These are phyloP conservation scores for Pempheris klunzingeri DNA, from an alignment of 2,797 vertebrate species.

Conservation along the genomic window DNA sequence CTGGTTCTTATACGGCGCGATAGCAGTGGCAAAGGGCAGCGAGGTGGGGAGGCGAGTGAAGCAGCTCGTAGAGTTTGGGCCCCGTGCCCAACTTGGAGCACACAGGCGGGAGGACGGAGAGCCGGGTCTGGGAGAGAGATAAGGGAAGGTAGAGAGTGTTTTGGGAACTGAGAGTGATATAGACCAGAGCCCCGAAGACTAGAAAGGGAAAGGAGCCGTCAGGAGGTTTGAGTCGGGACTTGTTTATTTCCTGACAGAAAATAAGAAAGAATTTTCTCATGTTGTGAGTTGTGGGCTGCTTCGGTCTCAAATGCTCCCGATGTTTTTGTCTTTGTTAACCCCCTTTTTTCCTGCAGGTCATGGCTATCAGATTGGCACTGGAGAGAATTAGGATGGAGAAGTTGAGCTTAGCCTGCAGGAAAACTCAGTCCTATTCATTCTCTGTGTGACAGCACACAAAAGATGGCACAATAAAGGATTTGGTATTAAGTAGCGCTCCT, in stretches of 20 bases:
- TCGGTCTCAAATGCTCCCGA: conserved; percentile 47
- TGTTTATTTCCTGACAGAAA: conserved; percentile 76
- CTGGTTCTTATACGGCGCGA: conserved; percentile 86
- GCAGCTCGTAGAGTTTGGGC: conserved; percentile 73
- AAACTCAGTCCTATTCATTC: conserved; percentile 75
- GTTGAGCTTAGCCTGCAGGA: conserved; percentile 78
- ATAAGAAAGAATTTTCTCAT: conserved; percentile 58
- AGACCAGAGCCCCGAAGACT: conserved; percentile 83
- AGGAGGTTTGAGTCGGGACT: conserved; percentile 65
- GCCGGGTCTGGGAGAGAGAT: conserved; percentile 83
- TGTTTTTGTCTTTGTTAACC: conserved; percentile 50
- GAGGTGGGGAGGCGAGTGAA: conserved; percentile 81
- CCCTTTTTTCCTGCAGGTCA: conserved; percentile 50
- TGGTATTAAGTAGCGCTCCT: conserved; percentile 78
- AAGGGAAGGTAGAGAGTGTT: conserved; percentile 87
- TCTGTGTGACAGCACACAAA: conserved; percentile 76
- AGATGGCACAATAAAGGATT: conserved; percentile 78
- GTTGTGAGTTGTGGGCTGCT: conserved; percentile 33
- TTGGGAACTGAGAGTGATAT: conserved; percentile 89
- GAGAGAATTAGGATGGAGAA: conserved; percentile 69
- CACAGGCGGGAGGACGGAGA: conserved; percentile 72
- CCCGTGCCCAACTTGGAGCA: conserved; percentile 72
- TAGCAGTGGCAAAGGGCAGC: conserved; percentile 87
- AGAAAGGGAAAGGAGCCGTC: conserved; percentile 73
- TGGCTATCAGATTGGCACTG: conserved; percentile 70